These are phyloP conservation scores for Artemia sinica DNA, from an alignment of 2,888 invertebrate genomes.

Conservation along the genomic window DNA sequence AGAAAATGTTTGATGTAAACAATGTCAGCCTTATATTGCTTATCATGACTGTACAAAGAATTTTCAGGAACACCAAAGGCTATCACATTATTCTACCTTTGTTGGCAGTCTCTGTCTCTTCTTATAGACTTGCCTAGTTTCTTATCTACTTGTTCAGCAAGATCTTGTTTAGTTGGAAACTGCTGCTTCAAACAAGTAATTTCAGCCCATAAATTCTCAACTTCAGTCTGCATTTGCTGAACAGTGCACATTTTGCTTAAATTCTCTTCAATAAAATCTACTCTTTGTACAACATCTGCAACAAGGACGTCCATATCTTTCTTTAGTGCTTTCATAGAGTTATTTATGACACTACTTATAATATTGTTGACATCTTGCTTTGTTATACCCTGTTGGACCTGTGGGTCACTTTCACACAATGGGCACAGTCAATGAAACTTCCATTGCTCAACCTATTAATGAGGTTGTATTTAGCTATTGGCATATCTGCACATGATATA, in stretches of 20 bases:
- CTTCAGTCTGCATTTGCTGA: no score
- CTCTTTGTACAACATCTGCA: no score
- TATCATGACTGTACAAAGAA: no score
- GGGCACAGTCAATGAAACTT: conserved; percentile 4
- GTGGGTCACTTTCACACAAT: conserved; percentile 8
- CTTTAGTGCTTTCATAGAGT: no score
- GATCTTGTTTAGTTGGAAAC: conserved; percentile 5
- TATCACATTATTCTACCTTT: conserved; percentile 5
- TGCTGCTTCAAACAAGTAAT: neutral
- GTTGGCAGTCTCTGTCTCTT: neutral
- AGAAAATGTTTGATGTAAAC: no score
- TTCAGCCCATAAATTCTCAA: neutral
- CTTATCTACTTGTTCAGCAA: neutral
- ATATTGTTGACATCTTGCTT: no score
- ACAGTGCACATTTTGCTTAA: no score
- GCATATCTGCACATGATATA: neutral
- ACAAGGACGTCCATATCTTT: no score
- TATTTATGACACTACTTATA: no score
- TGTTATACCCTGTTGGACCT: neutral
- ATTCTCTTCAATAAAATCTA: no score
- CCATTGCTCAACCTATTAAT: neutral
- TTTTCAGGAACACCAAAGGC: neutral
- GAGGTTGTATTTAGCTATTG: neutral
- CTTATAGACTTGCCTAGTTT: conserved; percentile 12
- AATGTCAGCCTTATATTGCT: no score